A percentile compares a stretch with the other conserved stretches of the same genome.
Conservation (phyloP, 2,113 vertebrate species). For the Eurypyga helias region DNA sequence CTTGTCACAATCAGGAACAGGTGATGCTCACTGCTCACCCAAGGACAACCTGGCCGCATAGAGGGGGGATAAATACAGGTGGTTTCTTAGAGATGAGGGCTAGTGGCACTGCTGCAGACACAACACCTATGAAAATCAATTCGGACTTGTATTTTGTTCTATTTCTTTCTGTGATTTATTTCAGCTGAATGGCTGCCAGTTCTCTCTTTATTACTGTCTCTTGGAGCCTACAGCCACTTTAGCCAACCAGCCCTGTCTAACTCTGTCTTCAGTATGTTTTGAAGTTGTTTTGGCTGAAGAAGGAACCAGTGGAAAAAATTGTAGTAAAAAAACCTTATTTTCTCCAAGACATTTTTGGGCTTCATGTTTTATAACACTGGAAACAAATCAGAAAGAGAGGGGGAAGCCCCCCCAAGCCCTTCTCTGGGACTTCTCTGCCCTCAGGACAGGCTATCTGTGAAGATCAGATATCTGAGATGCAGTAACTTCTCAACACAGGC, state of each 20-base stretch:
- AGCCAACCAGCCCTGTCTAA: not conserved
- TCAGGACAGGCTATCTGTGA: not conserved
- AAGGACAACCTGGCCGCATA: not conserved
- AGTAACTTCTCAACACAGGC: not conserved
- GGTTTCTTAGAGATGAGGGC: not conserved
- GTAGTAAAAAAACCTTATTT: not conserved
- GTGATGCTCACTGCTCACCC: not conserved
- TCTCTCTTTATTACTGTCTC: not conserved
- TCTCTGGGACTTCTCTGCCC: not conserved
- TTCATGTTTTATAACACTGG: not conserved
- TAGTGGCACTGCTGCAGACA: not conserved
- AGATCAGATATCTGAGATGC: not conserved
- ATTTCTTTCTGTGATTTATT: not conserved
- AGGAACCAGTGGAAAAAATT: not conserved
- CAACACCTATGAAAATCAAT: not conserved
- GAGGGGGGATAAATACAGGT: not conserved
- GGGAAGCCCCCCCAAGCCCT: not conserved
- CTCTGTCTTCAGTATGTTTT: not conserved
- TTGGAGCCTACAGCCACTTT: not conserved
- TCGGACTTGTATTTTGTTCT: not conserved
- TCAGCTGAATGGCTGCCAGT: constrained; percentile 30
- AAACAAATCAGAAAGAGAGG: not conserved
- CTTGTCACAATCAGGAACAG: fast-evolving
- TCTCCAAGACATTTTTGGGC: not conserved
- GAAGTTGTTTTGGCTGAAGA: constrained; percentile 32